Evolutionary conservation across 2,888 invertebrate species (phyloP), one percentile per base, ranked within the genome.

Genomic region (Pantelozetes paolii): DNA sequence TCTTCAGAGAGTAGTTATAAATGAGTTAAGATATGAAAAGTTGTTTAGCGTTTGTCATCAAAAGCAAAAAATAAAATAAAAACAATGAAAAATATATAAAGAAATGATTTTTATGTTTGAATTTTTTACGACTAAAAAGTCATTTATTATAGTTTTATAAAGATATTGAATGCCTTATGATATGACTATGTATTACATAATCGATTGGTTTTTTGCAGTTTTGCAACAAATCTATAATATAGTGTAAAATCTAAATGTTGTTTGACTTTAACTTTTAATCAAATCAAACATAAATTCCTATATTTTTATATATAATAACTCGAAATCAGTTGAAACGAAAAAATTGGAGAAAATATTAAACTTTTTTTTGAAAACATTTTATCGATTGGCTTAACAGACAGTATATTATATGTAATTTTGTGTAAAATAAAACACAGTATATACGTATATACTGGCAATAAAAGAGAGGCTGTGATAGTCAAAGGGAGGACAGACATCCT

Each of bases 261-360:
- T 45, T 45, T 45, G 45, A 45, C 45, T 40, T 40, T 45, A 45
- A 45, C 45, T 45, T 45, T 45, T 45, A 45, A 45, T 45, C 45
- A 45, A 45, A 18, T 45, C 15, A 45, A 45, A 45, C 45, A n/a
- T n/a, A 45, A 45, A 45, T 45, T 13, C 45, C 3, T 45, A 45
- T 18, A 45, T 45, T 18, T 45, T 45, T n/a, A n/a, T n/a, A n/a
- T n/a, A n/a, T n/a, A n/a, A n/a, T n/a, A 2, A n/a, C 45, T 45
- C 45, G 13, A 13, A 11, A 45, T 45, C 18, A n/a, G 13, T 8
- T 45, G 2, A 11, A 18, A 13, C 13, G 13, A 45, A n/a, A 45
- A n/a, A 45, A 45, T 2, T 45, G 45, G 15, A 45, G 45, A 45
- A 13, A 45, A 45, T 18, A 45, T 40, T 45, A 45, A 18, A 45